phyloP scores from a whole-genome alignment of 2,797 vertebrate species.

The Bufotes viridis region DNA sequence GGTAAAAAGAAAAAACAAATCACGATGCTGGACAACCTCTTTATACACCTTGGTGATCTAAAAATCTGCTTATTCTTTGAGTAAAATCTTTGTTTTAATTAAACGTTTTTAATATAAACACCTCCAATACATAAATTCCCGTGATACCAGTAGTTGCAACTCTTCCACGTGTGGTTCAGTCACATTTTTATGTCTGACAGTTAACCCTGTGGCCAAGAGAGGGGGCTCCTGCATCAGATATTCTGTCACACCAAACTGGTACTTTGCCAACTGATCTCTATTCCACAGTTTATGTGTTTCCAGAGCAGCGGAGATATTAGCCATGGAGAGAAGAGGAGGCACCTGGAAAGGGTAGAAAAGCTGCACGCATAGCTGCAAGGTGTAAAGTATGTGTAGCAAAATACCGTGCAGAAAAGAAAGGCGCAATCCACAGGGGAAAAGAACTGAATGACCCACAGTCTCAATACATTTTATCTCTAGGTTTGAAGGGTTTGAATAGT shows the following conservation, averaged over 20 bases:
- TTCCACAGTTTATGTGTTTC: slow-evolving; percentile 79
- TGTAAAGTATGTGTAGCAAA: slow-evolving; percentile 16
- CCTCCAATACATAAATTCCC: no score
- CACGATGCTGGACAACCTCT: no score
- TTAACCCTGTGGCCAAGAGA: slow-evolving; percentile 68
- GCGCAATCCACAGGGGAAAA: background rate
- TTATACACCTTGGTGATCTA: no score
- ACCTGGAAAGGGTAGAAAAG: slow-evolving; percentile 38
- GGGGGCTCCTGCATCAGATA: slow-evolving; percentile 73
- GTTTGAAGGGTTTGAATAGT: background rate
- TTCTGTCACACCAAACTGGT: slow-evolving; percentile 48
- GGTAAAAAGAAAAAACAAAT: no score
- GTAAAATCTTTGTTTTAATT: background rate
- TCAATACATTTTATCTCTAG: background rate
- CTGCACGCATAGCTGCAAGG: slow-evolving; percentile 24
- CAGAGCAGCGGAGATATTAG: slow-evolving; percentile 81
- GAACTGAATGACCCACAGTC: background rate
- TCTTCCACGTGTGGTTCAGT: background rate
- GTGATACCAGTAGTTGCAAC: no score
- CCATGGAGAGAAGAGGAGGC: slow-evolving; percentile 66
- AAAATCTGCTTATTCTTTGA: no score
- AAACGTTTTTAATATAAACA: no score
- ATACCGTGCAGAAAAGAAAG: background rate
- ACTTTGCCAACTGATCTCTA: slow-evolving; percentile 79
- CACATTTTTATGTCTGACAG: background rate